phyloP scores from a whole-genome alignment of 1,140 invertebrate genomes.

The Glossosoma conforme region DNA sequence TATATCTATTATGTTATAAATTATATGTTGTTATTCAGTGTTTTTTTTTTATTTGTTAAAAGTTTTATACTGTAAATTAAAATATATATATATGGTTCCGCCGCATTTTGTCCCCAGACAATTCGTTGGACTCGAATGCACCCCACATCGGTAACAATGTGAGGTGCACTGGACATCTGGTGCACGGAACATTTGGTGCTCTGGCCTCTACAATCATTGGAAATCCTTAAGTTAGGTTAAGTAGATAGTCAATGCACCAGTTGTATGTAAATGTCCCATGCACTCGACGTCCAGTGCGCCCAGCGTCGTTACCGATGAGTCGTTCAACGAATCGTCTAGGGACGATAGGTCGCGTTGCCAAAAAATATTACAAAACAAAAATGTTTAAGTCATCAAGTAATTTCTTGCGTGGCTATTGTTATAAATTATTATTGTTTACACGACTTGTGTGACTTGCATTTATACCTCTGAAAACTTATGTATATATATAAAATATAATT shows the following conservation, averaged over 20 bases:
- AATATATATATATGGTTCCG: neutral
- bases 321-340: too few species aligned
- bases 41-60: slow-evolving; percentile 10
- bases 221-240: too few species aligned
- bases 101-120: too few species aligned
- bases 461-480: slow-evolving; percentile 5
- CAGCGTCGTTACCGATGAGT: too few species aligned
- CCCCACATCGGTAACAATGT: too few species aligned
- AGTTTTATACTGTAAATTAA: slow-evolving; percentile 7
- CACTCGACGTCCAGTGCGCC: too few species aligned
- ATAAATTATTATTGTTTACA: slow-evolving; percentile 4
- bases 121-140: too few species aligned
- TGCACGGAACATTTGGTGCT: too few species aligned
- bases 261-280: too few species aligned
- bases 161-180: too few species aligned
- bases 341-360: too few species aligned
- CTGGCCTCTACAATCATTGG: neutral
- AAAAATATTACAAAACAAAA: slow-evolving; percentile 6
- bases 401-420: neutral
- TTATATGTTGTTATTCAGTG: slow-evolving; percentile 9
- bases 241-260: too few species aligned
- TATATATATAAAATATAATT: slow-evolving; percentile 1
- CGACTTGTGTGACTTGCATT: neutral
- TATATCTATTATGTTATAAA: neutral
- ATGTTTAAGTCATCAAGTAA: neutral